Evolutionary conservation across 2,797 vertebrate species (phyloP).

Genomic region (Prionace glauca): DNA sequence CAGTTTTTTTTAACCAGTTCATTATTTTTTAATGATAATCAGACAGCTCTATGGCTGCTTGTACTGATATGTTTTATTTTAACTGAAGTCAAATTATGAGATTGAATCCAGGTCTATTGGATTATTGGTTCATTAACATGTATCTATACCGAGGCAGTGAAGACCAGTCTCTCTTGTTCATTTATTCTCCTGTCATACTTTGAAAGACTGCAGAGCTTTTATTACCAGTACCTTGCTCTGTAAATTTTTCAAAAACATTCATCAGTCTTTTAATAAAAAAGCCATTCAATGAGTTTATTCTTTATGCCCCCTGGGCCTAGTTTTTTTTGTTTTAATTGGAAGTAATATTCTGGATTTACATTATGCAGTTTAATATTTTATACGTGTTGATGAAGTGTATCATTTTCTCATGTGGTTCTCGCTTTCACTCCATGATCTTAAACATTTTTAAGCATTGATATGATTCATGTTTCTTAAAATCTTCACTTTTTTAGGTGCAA

Average conservation of each 20-base stretch:
- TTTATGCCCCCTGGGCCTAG: too few relatives aligned
- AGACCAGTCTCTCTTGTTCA: not conserved
- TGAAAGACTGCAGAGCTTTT: not conserved
- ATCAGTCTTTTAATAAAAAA: not conserved
- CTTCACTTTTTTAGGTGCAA: slow-evolving; percentile 67
- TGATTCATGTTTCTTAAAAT: not conserved
- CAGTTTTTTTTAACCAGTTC: not conserved
- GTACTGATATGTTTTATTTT: not conserved
- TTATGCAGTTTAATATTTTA: not conserved
- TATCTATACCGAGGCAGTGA: not conserved
- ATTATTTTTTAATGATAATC: not conserved
- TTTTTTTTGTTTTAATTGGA: not conserved
- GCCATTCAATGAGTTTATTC: not conserved
- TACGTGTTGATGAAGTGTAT: not conserved
- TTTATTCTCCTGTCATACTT: not conserved
- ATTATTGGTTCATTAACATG: not conserved
- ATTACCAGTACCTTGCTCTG: not conserved
- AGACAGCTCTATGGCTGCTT: not conserved
- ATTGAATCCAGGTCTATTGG: not conserved
- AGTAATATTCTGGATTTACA: not conserved
- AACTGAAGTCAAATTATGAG: not conserved
- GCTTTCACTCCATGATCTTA: not conserved
- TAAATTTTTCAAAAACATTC: not conserved
- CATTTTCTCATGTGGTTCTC: not conserved
- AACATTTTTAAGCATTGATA: not conserved